Percentiles rank a stretch among this genome's conserved stretches.
Evolutionary conservation across 2,113 vertebrate genomes (phyloP).

Genomic region (Vimba vimba): DNA sequence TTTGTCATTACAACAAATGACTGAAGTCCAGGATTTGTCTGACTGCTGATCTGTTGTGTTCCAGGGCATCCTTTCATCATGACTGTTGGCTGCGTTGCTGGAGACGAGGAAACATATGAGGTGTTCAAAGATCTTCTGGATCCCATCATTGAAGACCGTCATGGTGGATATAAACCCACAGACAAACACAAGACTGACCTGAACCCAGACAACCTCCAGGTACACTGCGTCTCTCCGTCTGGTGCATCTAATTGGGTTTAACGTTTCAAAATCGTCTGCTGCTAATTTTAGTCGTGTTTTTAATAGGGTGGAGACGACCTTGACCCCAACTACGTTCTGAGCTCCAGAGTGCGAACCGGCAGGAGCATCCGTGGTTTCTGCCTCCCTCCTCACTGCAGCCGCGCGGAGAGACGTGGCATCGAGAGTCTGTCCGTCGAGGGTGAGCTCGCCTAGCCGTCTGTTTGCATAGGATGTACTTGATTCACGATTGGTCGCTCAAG

Average conservation of each 20-base stretch:
- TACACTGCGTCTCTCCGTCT: conserved; percentile 50
- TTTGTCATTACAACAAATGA: neutral
- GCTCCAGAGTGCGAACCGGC: conserved; percentile 92
- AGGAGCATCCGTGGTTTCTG: conserved; percentile 92
- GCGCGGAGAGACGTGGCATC: conserved; percentile 89
- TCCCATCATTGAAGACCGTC: conserved; percentile 91
- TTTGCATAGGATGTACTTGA: no score
- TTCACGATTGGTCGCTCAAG: neutral
- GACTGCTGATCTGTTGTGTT: conserved; percentile 1
- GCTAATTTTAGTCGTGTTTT: conserved; percentile 26
- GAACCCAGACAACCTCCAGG: conserved; percentile 88
- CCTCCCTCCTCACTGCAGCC: conserved; percentile 93
- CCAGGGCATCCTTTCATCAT: conserved; percentile 94
- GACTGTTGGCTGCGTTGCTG: conserved; percentile 93
- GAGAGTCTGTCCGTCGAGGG: conserved; percentile 90
- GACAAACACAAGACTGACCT: conserved; percentile 95
- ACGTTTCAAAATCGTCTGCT: neutral
- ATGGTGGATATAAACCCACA: conserved; percentile 91
- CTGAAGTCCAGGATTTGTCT: neutral
- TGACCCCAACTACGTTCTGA: conserved; percentile 93
- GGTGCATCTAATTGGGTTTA: neutral
- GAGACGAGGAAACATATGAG: conserved; percentile 90
- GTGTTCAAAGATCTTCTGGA: conserved; percentile 91
- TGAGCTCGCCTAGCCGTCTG: conserved; percentile 62
- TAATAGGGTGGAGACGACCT: conserved; percentile 91